Evolutionary conservation across 2,113 vertebrate species (phyloP), one percentile per base, ranked within the genome.

Genomic region (Reinhardtius hippoglossoides): DNA sequence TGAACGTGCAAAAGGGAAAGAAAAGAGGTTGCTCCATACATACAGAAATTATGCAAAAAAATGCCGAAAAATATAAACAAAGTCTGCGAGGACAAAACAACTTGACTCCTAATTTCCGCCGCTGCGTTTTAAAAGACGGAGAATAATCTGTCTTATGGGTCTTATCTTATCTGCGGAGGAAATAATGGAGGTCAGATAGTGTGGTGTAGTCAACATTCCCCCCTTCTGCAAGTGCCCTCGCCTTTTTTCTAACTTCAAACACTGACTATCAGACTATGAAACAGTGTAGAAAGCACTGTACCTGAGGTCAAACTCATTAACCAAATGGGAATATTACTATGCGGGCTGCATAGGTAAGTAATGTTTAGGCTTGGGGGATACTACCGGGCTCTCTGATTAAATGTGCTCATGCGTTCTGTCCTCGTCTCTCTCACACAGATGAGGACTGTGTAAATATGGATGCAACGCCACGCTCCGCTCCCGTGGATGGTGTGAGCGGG

Each of bases 251-350:
- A 46, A 80, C 79, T 83, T 89, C 82, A 88, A 80, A 84, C 70
- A 74, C 59, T 40, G 60, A 54, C 73, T 75, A 77, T 87, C 67
- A 54, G 70, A 58, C 63, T 35, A 1, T 21, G 40, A 78, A 86
- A 84, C 77, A 73, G 59, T 46, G 63, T 46, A 46, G 67, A 72
- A 81, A 82, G 70, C 58, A 83, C 58, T 83, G 66, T 81, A 88
- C 87, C 91, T 80, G 71, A 73, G 82, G 85, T 89, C 86, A 88
- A 88, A 90, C 68, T 44, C 86, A 92, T 87, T 88, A 86, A 76
- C 71, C 85, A 71, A 76, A 27, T 35, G 56, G 26, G 35, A 77
- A 77, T 81, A 84, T 88, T 87, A 67, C 55, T 74, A 77, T 87
- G 78, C 84, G 75, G 76, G 74, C 71, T 52, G 89, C 82, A 79